Evolutionary conservation across 2,888 invertebrate species (phyloP).

Genomic region (Hemistola chrysoprasaria): DNA sequence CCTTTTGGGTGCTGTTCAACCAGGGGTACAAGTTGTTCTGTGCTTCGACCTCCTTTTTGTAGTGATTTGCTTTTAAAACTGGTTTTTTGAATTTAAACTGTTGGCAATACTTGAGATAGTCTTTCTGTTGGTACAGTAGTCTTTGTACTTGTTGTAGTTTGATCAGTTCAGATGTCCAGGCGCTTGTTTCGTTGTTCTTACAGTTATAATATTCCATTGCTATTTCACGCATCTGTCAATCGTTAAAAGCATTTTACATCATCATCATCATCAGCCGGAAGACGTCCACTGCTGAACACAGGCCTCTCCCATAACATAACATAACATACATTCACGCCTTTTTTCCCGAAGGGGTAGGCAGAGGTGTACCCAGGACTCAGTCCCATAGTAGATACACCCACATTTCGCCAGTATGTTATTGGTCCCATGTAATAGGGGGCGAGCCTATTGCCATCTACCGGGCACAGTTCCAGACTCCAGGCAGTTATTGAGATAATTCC

Average conservation of each 20-base stretch:
- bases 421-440: too few species aligned
- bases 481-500: too few species aligned
- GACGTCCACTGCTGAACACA: too few species aligned
- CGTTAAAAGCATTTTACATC: constrained; percentile 11
- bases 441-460: too few species aligned
- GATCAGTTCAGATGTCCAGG: constrained; percentile 70
- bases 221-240: constrained; percentile 85
- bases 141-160: constrained; percentile 68
- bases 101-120: constrained; percentile 60
- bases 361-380: too few species aligned
- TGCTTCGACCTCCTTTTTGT: constrained; percentile 55
- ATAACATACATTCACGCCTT: too few species aligned
- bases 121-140: constrained; percentile 64
- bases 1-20: constrained; percentile 61
- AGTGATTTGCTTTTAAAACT: constrained; percentile 38
- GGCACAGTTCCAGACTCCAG: too few species aligned
- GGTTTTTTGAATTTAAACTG: constrained; percentile 58
- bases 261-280: too few species aligned
- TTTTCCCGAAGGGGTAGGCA: too few species aligned
- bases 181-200: constrained; percentile 70
- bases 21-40: constrained; percentile 71
- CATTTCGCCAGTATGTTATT: too few species aligned
- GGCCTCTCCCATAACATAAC: too few species aligned
- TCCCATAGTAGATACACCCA: too few species aligned
- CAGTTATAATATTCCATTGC: constrained; percentile 89